These are phyloP conservation scores for Amazona guildingii DNA, from an alignment of 2,113 vertebrate genomes.

Conservation along the genomic window DNA sequence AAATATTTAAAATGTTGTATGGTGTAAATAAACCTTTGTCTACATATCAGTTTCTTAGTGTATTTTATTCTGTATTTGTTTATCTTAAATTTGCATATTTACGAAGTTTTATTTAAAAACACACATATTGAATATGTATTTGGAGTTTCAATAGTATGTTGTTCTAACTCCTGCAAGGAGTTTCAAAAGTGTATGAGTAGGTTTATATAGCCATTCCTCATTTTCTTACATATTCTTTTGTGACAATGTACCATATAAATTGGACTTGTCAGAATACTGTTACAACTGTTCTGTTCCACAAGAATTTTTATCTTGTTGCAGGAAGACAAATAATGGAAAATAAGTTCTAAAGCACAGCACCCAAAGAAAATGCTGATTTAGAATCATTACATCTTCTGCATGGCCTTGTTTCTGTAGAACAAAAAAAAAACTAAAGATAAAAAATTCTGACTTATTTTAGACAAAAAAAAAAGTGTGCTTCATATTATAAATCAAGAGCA, in stretches of 20 bases:
- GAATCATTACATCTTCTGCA: background rate
- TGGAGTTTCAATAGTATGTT: conserved; percentile 54
- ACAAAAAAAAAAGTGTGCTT: background rate
- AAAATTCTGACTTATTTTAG: background rate
- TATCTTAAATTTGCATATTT: conserved; percentile 73
- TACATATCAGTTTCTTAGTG: conserved; percentile 99
- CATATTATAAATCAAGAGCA: background rate
- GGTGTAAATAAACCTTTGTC: conserved; percentile 99
- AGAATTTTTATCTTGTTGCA: conserved; percentile 12
- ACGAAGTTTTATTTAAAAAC: conserved; percentile 68
- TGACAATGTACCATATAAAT: conserved; percentile 51
- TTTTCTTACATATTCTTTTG: conserved; percentile 55
- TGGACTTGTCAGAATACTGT: conserved; percentile 42
- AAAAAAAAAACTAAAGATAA: conserved; percentile 22
- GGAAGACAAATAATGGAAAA: conserved; percentile 39
- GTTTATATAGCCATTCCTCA: conserved; percentile 53
- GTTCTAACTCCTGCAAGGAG: conserved; percentile 54
- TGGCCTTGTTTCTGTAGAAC: background rate
- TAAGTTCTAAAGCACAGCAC: background rate
- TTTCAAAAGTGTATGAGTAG: conserved; percentile 63
- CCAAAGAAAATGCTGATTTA: conserved; percentile 9
- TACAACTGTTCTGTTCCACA: conserved; percentile 21
- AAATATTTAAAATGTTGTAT: conserved; percentile 99
- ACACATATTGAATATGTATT: conserved; percentile 63
- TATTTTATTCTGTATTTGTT: conserved; percentile 92